A percentile compares a stretch with the other conserved stretches of the same genome.
phyloP scores from a whole-genome alignment of 2,113 vertebrate species.

The Myxocyprinus asiaticus region DNA sequence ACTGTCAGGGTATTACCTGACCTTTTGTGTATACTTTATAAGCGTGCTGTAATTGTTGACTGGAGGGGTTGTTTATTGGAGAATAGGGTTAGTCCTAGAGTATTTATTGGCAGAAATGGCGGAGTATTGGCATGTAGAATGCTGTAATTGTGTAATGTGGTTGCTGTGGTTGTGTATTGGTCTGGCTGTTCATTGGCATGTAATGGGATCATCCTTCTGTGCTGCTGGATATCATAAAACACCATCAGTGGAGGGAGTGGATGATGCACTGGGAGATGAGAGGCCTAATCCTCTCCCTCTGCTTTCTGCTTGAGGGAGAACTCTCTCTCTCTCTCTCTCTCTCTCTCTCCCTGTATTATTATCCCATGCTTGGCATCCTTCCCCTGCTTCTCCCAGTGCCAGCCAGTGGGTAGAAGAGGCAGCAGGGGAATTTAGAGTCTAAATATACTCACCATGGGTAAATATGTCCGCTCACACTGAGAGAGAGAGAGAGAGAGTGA shows the following conservation, averaged over 20 bases:
- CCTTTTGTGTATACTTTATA: constrained; percentile 31
- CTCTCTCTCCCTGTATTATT: constrained; percentile 67
- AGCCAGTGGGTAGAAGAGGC: constrained; percentile 53
- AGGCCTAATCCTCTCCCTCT: constrained; percentile 54
- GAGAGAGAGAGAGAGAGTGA: constrained; percentile 45
- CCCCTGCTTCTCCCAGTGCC: constrained; percentile 52
- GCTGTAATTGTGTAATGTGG: constrained; percentile 42
- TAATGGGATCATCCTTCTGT: constrained; percentile 59
- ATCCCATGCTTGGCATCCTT: constrained; percentile 63
- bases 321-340: constrained; percentile 49
- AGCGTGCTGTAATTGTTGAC: constrained; percentile 37
- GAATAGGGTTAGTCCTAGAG: constrained; percentile 14
- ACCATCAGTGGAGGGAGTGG: constrained; percentile 56
- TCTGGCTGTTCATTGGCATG: constrained; percentile 56
- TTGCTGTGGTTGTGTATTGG: constrained; percentile 46
- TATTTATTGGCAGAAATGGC: constrained; percentile 37
- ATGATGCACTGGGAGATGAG: constrained; percentile 58
- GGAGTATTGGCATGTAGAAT: constrained; percentile 10
- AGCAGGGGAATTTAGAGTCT: constrained; percentile 57
- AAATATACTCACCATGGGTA: constrained; percentile 58
- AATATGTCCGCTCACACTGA: constrained; percentile 48
- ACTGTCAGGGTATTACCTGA: constrained; percentile 14
- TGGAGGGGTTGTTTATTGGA: constrained; percentile 17
- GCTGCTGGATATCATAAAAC: constrained; percentile 57
- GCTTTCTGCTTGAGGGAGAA: constrained; percentile 46